Evolutionary conservation across 2,113 vertebrate species (phyloP).

Genomic region (Podarcis muralis): DNA sequence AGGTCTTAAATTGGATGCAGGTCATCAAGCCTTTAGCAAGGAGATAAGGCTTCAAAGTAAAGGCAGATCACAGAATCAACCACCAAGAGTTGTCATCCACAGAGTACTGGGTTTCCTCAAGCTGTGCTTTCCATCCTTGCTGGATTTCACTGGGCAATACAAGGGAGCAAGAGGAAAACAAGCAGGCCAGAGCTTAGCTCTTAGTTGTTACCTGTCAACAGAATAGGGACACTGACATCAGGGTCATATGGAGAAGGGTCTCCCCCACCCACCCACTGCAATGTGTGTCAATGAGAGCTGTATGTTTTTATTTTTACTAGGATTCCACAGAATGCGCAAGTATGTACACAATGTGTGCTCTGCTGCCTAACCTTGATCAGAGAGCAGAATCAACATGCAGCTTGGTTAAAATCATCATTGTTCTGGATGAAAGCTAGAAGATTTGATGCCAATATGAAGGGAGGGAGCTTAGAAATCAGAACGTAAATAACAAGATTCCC

Average conservation of each 20-base stretch:
- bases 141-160: background rate
- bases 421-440: background rate
- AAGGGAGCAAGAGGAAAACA: background rate
- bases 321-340: background rate
- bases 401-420: background rate
- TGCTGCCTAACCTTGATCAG: background rate
- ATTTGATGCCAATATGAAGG: background rate
- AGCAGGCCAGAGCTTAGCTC: background rate
- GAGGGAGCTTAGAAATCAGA: background rate
- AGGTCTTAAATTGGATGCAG: conserved; percentile 16
- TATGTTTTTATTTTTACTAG: background rate
- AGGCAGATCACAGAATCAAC: background rate
- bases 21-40: conserved; percentile 6
- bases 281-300: background rate
- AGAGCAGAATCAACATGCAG: no score
- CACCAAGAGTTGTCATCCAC: background rate
- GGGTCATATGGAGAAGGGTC: background rate
- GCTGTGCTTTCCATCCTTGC: background rate
- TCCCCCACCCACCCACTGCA: background rate
- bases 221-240: background rate
- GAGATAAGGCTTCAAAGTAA: conserved; percentile 22
- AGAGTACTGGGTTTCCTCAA: background rate
- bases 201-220: background rate
- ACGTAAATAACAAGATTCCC: background rate
- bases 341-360: background rate